Percentiles rank a stretch among this genome's conserved stretches.
phyloP scores from a whole-genome alignment of 1,140 invertebrate species.

The Pogonus chalceus region DNA sequence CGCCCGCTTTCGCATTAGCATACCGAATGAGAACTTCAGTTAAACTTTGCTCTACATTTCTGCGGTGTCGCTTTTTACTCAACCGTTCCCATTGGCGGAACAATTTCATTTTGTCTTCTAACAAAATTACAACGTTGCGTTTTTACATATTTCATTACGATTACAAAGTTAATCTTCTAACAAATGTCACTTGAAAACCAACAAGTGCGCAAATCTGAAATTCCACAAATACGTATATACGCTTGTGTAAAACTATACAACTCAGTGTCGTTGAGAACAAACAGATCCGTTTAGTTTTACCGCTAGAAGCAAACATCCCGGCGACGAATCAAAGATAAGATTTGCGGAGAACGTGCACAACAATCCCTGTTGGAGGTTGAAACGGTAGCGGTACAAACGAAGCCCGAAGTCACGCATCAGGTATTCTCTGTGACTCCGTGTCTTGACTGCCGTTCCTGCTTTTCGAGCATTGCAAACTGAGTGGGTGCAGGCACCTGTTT shows the following conservation, averaged over 20 bases:
- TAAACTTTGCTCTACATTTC: slow-evolving; percentile 2
- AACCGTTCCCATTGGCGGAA: neutral
- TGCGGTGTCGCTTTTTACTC: neutral
- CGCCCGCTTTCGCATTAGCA: neutral
- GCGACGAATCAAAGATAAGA: neutral
- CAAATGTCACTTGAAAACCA: no score
- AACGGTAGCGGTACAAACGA: no score
- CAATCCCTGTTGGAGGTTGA: neutral
- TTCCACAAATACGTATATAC: no score
- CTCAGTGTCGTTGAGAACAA: neutral
- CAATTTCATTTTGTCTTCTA: neutral
- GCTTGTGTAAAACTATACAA: no score
- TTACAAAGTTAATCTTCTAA: no score
- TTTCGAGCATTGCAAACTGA: no score
- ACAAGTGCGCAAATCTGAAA: no score
- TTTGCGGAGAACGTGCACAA: neutral
- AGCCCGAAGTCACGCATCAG: neutral
- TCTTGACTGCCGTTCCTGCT: neutral
- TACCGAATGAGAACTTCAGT: neutral
- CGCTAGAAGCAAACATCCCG: neutral
- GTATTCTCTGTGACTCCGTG: neutral
- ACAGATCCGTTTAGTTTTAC: neutral
- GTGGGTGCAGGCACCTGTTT: neutral
- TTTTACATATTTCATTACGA: no score
- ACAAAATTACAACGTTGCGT: no score